Evolutionary conservation across 1,140 invertebrate species (phyloP).

Genomic region (Megathymus violae): DNA sequence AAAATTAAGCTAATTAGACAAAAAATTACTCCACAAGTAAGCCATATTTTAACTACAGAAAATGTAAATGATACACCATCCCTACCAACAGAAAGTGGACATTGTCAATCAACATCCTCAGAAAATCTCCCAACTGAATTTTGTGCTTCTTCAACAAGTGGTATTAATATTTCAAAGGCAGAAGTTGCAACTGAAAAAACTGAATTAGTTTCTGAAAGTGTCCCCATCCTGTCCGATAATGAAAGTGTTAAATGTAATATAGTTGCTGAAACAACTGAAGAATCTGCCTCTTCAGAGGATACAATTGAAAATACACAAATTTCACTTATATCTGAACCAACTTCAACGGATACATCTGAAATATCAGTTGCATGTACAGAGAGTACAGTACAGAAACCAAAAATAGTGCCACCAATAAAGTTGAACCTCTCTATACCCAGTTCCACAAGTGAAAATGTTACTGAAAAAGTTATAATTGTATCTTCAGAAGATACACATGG

Average conservation of each 20-base stretch:
- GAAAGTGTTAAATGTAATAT: constrained; percentile 14
- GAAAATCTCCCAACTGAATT: constrained; percentile 40
- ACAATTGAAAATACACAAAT: constrained; percentile 22
- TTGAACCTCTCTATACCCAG: constrained; percentile 26
- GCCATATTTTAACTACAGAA: constrained; percentile 43
- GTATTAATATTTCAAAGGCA: constrained; percentile 34
- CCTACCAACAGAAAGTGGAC: constrained; percentile 48
- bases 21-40: constrained; percentile 56
- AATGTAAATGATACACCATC: constrained; percentile 35
- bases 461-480: background rate
- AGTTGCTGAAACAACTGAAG: constrained; percentile 20
- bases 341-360: background rate
- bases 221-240: constrained; percentile 14
- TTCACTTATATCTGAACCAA: constrained; percentile 7
- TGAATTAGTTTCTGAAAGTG: constrained; percentile 25
- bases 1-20: constrained; percentile 79
- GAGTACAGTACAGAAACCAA: constrained; percentile 19
- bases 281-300: constrained; percentile 20
- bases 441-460: background rate
- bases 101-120: constrained; percentile 71
- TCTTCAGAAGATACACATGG: constrained; percentile 14
- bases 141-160: constrained; percentile 23
- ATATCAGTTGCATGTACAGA: constrained; percentile 1
- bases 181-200: constrained; percentile 24
- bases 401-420: constrained; percentile 36